phyloP scores from a whole-genome alignment of 2,888 invertebrate genomes.

The Timandra comae region DNA sequence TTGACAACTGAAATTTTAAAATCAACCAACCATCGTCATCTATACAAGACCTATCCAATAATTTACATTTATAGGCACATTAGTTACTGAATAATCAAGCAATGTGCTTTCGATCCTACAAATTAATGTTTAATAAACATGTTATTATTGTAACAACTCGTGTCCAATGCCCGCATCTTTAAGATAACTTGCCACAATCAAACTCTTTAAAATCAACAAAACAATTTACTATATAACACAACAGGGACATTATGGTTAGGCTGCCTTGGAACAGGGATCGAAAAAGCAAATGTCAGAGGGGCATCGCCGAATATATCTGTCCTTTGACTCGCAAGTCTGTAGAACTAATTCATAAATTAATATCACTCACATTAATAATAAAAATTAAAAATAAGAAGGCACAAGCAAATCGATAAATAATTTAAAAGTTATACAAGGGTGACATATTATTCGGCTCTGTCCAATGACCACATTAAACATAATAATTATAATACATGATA shows the following conservation, averaged over 20 bases:
- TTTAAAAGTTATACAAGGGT: constrained; percentile 48
- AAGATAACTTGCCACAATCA: constrained; percentile 54
- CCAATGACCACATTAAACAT: constrained; percentile 61
- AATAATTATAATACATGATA: constrained; percentile 71
- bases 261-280: constrained; percentile 56
- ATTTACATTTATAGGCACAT: constrained; percentile 76
- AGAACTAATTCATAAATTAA: constrained; percentile 71
- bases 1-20: constrained; percentile 55
- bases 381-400: constrained; percentile 72
- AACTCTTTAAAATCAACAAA: constrained; percentile 50
- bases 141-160: constrained; percentile 48
- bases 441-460: constrained; percentile 63
- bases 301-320: constrained; percentile 62
- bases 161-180: constrained; percentile 68
- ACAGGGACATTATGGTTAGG: constrained; percentile 46
- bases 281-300: constrained; percentile 59
- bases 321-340: constrained; percentile 46
- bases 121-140: constrained; percentile 51
- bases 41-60: constrained; percentile 68
- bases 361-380: constrained; percentile 67
- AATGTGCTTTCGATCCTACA: constrained; percentile 71
- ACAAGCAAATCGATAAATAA: constrained; percentile 72
- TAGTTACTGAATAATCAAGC: constrained; percentile 72
- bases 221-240: constrained; percentile 57
- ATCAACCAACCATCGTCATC: constrained; percentile 62